These are phyloP conservation scores for Syngnathus typhle DNA, from an alignment of 2,113 vertebrate species.

Conservation along the genomic window DNA sequence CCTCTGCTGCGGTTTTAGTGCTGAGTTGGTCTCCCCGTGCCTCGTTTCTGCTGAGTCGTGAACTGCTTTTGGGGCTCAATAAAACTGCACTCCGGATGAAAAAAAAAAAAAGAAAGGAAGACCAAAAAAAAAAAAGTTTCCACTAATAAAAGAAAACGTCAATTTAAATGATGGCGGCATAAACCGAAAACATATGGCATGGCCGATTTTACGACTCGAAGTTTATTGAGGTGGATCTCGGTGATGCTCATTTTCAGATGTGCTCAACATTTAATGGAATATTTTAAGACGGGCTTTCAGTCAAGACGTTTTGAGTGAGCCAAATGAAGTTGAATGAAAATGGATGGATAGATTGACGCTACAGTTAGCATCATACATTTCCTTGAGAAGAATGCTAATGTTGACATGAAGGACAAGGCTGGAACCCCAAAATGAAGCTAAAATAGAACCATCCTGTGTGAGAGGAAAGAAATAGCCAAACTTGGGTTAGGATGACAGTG, in stretches of 20 bases:
- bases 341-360: not conserved
- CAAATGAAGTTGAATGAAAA: not conserved
- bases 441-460: slow-evolving; percentile 10
- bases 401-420: slow-evolving; percentile 6
- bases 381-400: not conserved
- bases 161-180: not conserved
- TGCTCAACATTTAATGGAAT: not conserved
- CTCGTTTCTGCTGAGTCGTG: slow-evolving; percentile 3
- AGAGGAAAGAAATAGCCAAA: slow-evolving; percentile 21
- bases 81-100: not conserved
- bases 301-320: not conserved
- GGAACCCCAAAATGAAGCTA: slow-evolving; percentile 3
- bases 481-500: slow-evolving; percentile 19
- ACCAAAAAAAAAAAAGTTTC: not conserved
- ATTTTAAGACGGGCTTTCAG: not conserved
- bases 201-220: not conserved
- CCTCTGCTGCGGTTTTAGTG: not conserved
- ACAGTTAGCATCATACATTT: not conserved
- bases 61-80: slow-evolving; percentile 16
- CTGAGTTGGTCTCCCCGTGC: not conserved
- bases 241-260: not conserved
- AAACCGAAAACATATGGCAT: not conserved
- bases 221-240: not conserved
- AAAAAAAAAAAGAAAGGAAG: not conserved
- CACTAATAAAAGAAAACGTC: too few species aligned